Percentiles rank a stretch among this genome's conserved stretches.
Evolutionary conservation across 92 coral and sea anemone species (phyloP).

Genomic region (Plumapathes pennacea): DNA sequence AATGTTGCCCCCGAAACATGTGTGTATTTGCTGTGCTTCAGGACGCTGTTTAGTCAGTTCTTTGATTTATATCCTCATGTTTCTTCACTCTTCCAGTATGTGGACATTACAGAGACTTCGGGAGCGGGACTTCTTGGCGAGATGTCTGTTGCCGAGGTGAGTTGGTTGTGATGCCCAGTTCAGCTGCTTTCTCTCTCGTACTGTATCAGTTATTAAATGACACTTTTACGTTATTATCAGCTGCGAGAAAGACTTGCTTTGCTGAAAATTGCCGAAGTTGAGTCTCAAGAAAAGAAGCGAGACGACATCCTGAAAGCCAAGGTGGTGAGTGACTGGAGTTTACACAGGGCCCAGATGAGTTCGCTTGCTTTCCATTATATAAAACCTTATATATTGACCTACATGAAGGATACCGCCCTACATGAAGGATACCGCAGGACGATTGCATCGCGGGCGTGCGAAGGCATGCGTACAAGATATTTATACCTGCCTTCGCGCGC

Average conservation of each 20-base stretch:
- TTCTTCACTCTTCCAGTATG: constrained; percentile 50
- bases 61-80: neutral
- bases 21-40: neutral
- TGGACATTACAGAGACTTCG: constrained; percentile 91
- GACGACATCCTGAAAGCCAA: constrained; percentile 84
- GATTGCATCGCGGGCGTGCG: too few species aligned
- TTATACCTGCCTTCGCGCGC: too few species aligned
- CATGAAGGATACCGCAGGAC: too few species aligned
- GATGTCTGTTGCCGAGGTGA: constrained; percentile 96
- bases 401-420: too few species aligned
- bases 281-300: constrained; percentile 76
- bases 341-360: too few species aligned
- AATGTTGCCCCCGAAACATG: too few species aligned
- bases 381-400: too few species aligned
- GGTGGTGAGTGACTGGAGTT: constrained; percentile 75
- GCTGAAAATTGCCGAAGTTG: constrained; percentile 79
- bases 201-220: neutral
- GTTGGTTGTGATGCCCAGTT: neutral
- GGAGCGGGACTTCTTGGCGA: constrained; percentile 97
- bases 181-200: neutral
- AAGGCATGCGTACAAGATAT: too few species aligned
- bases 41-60: neutral
- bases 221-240: too few species aligned
- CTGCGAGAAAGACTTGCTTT: constrained; percentile 83
- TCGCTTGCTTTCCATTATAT: too few species aligned